phyloP scores from a whole-genome alignment of 2,888 invertebrate genomes.

The Drosophila yooni region DNA sequence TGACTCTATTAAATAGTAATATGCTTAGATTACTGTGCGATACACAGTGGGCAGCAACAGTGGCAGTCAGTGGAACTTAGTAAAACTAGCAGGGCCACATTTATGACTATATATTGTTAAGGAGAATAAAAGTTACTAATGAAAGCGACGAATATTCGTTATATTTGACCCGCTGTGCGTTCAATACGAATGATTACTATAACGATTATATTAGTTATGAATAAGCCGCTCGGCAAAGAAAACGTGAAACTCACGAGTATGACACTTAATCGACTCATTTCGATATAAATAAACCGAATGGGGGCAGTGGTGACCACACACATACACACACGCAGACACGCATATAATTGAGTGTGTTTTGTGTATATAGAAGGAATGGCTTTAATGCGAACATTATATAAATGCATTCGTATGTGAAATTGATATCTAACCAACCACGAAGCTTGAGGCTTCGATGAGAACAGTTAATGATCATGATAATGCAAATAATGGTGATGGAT shows the following conservation, averaged over 20 bases:
- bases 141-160: background rate
- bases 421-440: slow-evolving; percentile 16
- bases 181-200: slow-evolving; percentile 20
- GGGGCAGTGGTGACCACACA: background rate
- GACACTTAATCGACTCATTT: slow-evolving; percentile 4
- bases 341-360: background rate
- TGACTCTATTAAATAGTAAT: slow-evolving; percentile 13
- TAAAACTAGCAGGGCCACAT: too few relatives aligned
- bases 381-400: slow-evolving; percentile 10
- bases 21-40: background rate
- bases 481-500: slow-evolving; percentile 21
- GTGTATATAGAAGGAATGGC: background rate
- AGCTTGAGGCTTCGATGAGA: background rate
- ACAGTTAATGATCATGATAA: slow-evolving; percentile 4
- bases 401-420: slow-evolving; percentile 28
- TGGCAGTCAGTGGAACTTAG: too few relatives aligned
- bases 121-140: background rate
- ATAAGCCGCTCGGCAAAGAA: slow-evolving; percentile 5
- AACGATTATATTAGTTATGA: slow-evolving; percentile 33
- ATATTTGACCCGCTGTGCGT: slow-evolving; percentile 16
- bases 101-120: background rate
- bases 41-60: slow-evolving; percentile 4
- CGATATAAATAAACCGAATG: slow-evolving; percentile 14
- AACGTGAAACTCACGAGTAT: slow-evolving; percentile 14
- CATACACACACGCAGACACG: background rate